Evolutionary conservation across 2,888 invertebrate species (phyloP).

Genomic region (Seira musarum): DNA sequence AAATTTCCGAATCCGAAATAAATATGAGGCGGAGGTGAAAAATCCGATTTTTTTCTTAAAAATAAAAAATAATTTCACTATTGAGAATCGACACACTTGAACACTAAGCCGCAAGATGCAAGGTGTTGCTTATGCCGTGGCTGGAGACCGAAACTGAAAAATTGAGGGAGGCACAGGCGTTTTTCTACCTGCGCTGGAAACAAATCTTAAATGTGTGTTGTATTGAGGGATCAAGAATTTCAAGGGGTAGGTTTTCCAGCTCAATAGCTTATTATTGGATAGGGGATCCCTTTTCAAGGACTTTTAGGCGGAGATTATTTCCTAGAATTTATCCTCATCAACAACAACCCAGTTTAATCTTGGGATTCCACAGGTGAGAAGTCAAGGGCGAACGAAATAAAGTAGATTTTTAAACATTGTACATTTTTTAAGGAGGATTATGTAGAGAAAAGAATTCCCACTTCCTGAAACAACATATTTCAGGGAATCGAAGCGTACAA

Average conservation of each 20-base stretch:
- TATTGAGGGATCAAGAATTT: slow-evolving; percentile 2
- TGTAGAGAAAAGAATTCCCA: too few species aligned
- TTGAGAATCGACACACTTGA: not conserved
- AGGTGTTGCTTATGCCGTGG: not conserved
- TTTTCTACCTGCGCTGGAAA: slow-evolving; percentile 64
- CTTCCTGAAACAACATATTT: too few species aligned
- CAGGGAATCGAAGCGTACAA: too few species aligned
- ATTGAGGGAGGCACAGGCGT: slow-evolving; percentile 66
- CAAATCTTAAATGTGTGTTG: slow-evolving; percentile 38
- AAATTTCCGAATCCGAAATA: not conserved
- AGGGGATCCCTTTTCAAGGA: slow-evolving; percentile 53
- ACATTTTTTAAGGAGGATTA: too few species aligned
- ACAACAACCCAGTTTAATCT: not conserved
- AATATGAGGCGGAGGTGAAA: slow-evolving; percentile 45
- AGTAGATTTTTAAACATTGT: too few species aligned
- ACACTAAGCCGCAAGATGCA: slow-evolving; percentile 17
- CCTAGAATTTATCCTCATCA: slow-evolving; percentile 19
- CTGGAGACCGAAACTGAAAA: slow-evolving; percentile 53
- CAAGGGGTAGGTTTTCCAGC: slow-evolving; percentile 19
- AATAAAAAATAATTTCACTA: not conserved
- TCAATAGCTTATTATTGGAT: slow-evolving; percentile 30
- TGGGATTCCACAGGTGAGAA: slow-evolving; percentile 52
- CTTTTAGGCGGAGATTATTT: slow-evolving; percentile 43
- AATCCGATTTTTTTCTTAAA: slow-evolving; percentile 44
- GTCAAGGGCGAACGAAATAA: slow-evolving; percentile 63